A percentile compares a stretch with the other conserved stretches of the same genome.
phyloP scores from a whole-genome alignment of 1,140 invertebrate genomes.

The Gryon sp. region DNA sequence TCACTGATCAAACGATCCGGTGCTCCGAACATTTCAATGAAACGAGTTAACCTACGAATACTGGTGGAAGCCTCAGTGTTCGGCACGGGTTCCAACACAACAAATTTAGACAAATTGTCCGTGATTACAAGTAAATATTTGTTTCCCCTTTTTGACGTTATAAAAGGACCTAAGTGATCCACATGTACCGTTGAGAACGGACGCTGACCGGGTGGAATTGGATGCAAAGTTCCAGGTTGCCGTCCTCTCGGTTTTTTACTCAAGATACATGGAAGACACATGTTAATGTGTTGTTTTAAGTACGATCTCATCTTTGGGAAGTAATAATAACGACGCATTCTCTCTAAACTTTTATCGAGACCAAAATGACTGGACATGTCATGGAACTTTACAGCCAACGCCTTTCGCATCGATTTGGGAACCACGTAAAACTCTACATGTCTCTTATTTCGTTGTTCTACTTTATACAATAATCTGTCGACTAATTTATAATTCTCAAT shows the following conservation, averaged over 20 bases:
- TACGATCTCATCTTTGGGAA: constrained; percentile 24
- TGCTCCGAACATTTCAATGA: constrained; percentile 19
- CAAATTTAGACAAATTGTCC: constrained; percentile 47
- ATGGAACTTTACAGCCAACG: constrained; percentile 21
- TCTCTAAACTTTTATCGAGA: constrained; percentile 6
- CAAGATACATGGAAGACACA: constrained; percentile 18
- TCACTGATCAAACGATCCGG: constrained; percentile 31
- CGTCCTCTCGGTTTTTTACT: constrained; percentile 21
- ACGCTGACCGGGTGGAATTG: constrained; percentile 39
- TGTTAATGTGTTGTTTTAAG: constrained; percentile 6
- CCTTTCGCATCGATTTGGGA: constrained; percentile 28
- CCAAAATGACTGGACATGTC: constrained; percentile 33
- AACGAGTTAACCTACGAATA: constrained; percentile 11
- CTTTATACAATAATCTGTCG: constrained; percentile 15
- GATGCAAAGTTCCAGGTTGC: constrained; percentile 39
- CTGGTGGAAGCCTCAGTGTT: constrained; percentile 5
- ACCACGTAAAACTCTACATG: constrained; percentile 28
- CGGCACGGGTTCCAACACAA: constrained; percentile 2
- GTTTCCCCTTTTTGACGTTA: neutral
- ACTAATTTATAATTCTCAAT: neutral
- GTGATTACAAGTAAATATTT: constrained; percentile 34
- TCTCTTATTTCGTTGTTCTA: neutral
- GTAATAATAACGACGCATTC: constrained; percentile 22
- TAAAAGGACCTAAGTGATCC: constrained; percentile 50
- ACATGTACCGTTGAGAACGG: constrained; percentile 43